Evolutionary conservation across 2,113 vertebrate species (phyloP).

Genomic region (Pedetes capensis): DNA sequence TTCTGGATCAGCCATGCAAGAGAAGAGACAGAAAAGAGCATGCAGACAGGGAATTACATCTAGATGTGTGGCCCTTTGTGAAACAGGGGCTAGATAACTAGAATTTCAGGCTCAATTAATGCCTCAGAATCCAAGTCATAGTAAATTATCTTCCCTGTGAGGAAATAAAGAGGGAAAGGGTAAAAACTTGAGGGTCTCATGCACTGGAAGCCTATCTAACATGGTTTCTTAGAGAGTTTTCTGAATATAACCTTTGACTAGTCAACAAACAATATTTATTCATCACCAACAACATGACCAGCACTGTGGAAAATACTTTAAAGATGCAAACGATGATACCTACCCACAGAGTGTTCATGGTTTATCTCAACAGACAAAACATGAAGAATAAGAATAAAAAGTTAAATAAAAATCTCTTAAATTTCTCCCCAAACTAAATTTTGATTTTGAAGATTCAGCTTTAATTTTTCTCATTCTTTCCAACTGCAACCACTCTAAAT

Average conservation of each 20-base stretch:
- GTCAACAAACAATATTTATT: background rate
- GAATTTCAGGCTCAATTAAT: background rate
- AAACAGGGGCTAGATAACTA: background rate
- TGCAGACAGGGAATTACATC: background rate
- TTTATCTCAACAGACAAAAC: background rate
- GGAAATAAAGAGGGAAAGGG: background rate
- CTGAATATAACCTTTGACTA: background rate
- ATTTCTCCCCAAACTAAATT: background rate
- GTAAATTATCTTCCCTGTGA: background rate
- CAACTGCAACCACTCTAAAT: background rate
- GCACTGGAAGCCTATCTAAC: background rate
- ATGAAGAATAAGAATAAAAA: background rate
- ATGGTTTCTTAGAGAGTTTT: background rate
- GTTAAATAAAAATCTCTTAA: background rate
- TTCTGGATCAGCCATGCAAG: background rate
- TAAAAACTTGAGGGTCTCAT: background rate
- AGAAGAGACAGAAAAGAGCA: background rate
- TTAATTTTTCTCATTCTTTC: background rate
- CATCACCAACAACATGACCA: too few species aligned
- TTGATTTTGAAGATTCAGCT: background rate
- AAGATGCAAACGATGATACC: background rate
- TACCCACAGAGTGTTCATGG: background rate
- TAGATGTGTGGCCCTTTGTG: background rate
- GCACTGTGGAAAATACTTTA: background rate
- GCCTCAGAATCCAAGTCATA: background rate